These are phyloP conservation scores for Scaptomyza parva DNA, from an alignment of 2,888 invertebrate species.

Conservation along the genomic window DNA sequence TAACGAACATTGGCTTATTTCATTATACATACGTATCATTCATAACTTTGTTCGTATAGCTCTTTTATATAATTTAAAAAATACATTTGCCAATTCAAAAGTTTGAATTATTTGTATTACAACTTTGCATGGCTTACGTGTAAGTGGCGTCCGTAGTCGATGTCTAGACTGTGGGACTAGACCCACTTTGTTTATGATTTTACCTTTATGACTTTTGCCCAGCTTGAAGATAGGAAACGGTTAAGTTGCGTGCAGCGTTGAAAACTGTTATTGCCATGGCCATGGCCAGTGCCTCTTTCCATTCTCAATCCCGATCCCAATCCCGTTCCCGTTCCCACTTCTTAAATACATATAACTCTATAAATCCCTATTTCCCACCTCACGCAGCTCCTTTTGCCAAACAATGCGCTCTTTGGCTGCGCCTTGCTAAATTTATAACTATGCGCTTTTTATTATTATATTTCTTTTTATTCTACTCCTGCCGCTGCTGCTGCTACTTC, in stretches of 20 bases:
- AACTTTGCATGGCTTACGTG: slow-evolving; percentile 29
- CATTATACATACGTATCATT: not conserved
- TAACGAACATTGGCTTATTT: not conserved
- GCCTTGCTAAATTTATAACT: slow-evolving; percentile 74
- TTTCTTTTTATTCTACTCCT: slow-evolving; percentile 39
- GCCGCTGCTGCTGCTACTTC: slow-evolving; percentile 13
- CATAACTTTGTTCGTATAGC: not conserved
- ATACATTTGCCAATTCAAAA: slow-evolving; percentile 18
- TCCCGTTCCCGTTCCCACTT: slow-evolving; percentile 9
- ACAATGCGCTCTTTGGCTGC: slow-evolving; percentile 73
- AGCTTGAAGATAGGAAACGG: slow-evolving; percentile 49
- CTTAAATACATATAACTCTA: slow-evolving; percentile 52
- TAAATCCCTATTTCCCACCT: slow-evolving; percentile 52
- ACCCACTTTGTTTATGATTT: slow-evolving; percentile 66
- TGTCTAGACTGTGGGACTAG: slow-evolving; percentile 55
- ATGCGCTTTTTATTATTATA: slow-evolving; percentile 64
- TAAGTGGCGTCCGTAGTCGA: slow-evolving; percentile 32
- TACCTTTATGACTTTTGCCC: slow-evolving; percentile 59
- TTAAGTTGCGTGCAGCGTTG: slow-evolving; percentile 66
- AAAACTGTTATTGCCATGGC: slow-evolving; percentile 9
- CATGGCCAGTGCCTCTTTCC: not conserved
- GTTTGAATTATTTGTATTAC: slow-evolving; percentile 60
- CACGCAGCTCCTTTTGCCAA: slow-evolving; percentile 38
- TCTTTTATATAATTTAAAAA: not conserved
- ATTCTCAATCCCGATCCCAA: too few species aligned